Percentiles rank a stretch among this genome's conserved stretches.
phyloP scores from a whole-genome alignment of 2,797 vertebrate genomes.

The Trachops cirrhosus region DNA sequence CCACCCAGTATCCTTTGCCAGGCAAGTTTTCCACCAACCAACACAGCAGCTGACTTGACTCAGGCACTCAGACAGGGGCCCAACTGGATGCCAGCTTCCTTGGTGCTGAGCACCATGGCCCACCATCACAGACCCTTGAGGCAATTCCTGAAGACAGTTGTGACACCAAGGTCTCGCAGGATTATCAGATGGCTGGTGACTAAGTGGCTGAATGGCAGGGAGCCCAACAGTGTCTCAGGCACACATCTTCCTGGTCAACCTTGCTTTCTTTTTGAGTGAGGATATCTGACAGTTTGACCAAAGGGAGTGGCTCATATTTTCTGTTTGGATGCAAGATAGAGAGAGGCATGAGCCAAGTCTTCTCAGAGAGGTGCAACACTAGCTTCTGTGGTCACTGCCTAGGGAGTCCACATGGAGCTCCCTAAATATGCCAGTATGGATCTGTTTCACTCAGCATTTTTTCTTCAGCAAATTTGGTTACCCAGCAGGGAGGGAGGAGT shows the following conservation, averaged over 20 bases:
- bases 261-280: neutral
- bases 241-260: neutral
- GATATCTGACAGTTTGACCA: neutral
- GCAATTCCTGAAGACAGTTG: neutral
- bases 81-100: neutral
- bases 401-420: neutral
- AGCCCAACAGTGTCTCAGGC: neutral
- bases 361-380: neutral
- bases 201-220: neutral
- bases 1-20: neutral
- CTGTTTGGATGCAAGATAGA: neutral
- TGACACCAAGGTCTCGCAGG: neutral
- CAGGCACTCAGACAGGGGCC: neutral
- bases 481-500: neutral
- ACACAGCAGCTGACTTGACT: neutral
- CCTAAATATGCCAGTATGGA: rapidly evolving
- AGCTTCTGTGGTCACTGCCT: neutral
- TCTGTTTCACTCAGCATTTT: neutral
- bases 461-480: neutral
- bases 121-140: neutral
- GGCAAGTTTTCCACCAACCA: neutral
- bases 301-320: neutral
- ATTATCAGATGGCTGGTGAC: neutral
- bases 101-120: neutral
- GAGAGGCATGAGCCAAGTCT: neutral